phyloP scores from a whole-genome alignment of 2,888 invertebrate genomes.

The Chouioia cunea region DNA sequence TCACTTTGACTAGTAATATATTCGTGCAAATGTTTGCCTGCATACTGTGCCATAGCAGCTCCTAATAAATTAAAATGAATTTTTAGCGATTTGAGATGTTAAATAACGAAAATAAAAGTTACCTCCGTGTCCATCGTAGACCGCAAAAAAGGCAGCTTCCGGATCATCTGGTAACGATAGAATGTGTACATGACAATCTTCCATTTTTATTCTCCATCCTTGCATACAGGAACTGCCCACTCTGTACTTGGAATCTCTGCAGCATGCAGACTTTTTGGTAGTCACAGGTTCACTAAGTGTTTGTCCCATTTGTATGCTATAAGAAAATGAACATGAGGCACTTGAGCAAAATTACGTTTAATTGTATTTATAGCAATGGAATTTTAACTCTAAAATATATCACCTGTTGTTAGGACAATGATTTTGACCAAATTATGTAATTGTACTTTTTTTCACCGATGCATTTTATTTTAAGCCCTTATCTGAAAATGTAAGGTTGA shows the following conservation, averaged over 20 bases:
- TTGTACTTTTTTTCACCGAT: conserved; percentile 26
- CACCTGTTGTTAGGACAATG: conserved; percentile 32
- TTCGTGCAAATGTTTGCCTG: conserved; percentile 95
- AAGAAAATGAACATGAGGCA: neutral
- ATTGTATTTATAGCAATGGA: too few relatives aligned
- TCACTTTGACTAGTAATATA: conserved; percentile 86
- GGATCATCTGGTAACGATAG: conserved; percentile 93
- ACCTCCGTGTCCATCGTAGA: conserved; percentile 97
- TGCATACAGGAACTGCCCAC: conserved; percentile 99
- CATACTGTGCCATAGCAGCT: conserved; percentile 92
- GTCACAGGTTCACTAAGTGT: conserved; percentile 97
- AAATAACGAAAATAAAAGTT: conserved; percentile 41
- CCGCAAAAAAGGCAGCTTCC: conserved; percentile 93
- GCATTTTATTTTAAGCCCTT: conserved; percentile 39
- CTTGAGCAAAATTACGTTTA: neutral
- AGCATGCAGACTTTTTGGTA: conserved; percentile 85
- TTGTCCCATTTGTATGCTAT: conserved; percentile 84
- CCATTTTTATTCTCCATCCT: conserved; percentile 99
- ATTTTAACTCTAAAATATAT: conserved; percentile 10
- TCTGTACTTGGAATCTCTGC: conserved; percentile 78
- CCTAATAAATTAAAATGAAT: conserved; percentile 70
- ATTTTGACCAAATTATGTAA: conserved; percentile 39
- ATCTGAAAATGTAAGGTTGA: conserved; percentile 31
- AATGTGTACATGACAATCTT: conserved; percentile 98
- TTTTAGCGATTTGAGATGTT: neutral